Base-by-base conservation (phyloP, 2,888 invertebrate genomes). In the Spilarctia lutea region DNA sequence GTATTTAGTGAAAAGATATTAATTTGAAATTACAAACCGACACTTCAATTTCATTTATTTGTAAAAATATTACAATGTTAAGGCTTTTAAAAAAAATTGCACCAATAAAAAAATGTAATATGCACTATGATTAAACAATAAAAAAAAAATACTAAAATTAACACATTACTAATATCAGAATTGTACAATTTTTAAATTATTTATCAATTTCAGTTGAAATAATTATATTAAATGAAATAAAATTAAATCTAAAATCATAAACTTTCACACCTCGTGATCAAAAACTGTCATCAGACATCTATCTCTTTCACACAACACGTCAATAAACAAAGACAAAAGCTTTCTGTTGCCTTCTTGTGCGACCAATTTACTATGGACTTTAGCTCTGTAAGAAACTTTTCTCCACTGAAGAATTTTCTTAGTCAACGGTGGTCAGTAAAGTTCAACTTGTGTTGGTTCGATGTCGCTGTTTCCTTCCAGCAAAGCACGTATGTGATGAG, bases 401-500 rank as follows among this genome's bases (percentile, higher is more conserved):
- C 16, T 10, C 27, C 35, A 24, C 2, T 18, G 48, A 30, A 45
- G 6, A 16, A n/a, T 73, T 78, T 81, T 77, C 52, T 72, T 56
- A 76, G 74, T n/a, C 42, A 16, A 65, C 45, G 42, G 74, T 79
- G 76, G 78, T 79, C 81, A 72, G 76, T 86, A 86, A 80, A 80
- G 79, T 74, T 78, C 79, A 72, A n/a, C 42, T 70, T 73, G 75
- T 39, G 56, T 77, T 83, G 83, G 84, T 27, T n/a, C 68, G 11
- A 11, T 74, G 18, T 74, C 68, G 76, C 81, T 76, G 82, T 92
- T 94, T 86, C 91, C 72, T 77, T 94, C 89, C 79, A 75, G 81
- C 93, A 83, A 87, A 93, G 92, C 89, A 92, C 93, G 94, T 94
- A 92, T 94, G 92, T 92, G 94, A 92, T 92, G 91, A 93, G 93